These are phyloP conservation scores for Drosophila subpulchrella DNA, from an alignment of 1,140 invertebrate species.

Conservation along the genomic window DNA sequence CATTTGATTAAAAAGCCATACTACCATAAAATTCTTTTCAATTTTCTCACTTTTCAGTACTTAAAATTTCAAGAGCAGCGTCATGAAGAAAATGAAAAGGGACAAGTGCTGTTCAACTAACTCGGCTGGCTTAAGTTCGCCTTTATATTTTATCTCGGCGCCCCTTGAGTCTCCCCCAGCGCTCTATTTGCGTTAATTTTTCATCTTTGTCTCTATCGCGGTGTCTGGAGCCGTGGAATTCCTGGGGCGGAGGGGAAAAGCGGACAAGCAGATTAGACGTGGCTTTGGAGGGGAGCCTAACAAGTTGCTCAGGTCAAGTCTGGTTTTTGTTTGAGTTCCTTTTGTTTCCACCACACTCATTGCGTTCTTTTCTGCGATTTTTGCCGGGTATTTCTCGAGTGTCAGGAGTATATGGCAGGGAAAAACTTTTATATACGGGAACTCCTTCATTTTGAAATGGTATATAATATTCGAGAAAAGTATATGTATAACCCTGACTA, in stretches of 20 bases:
- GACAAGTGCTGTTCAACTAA: conserved; percentile 39
- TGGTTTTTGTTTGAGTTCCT: conserved; percentile 43
- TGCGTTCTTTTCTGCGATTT: conserved; percentile 18
- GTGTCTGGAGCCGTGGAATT: conserved; percentile 33
- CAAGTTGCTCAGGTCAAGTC: conserved; percentile 42
- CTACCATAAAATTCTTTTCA: conserved; percentile 4
- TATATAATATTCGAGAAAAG: background rate
- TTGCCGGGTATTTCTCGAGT: conserved; percentile 2
- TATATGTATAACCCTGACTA: background rate
- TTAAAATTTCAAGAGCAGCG: conserved; percentile 36
- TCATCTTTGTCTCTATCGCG: conserved; percentile 24
- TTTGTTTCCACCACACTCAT: conserved; percentile 21
- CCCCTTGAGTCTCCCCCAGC: background rate
- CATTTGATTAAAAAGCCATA: background rate
- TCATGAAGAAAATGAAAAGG: conserved; percentile 32
- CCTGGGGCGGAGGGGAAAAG: conserved; percentile 15
- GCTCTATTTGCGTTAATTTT: conserved; percentile 42
- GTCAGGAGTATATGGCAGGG: background rate
- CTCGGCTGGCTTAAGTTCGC: conserved; percentile 28
- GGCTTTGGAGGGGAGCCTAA: conserved; percentile 14
- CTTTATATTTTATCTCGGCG: conserved; percentile 3
- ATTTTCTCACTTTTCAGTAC: conserved; percentile 27
- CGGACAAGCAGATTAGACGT: conserved; percentile 30
- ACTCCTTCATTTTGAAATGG: background rate
- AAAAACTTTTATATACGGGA: background rate